A percentile compares a stretch with the other conserved stretches of the same genome.
Evolutionary conservation across 2,113 vertebrate species (phyloP).

Genomic region (Sinosuthora webbiana): DNA sequence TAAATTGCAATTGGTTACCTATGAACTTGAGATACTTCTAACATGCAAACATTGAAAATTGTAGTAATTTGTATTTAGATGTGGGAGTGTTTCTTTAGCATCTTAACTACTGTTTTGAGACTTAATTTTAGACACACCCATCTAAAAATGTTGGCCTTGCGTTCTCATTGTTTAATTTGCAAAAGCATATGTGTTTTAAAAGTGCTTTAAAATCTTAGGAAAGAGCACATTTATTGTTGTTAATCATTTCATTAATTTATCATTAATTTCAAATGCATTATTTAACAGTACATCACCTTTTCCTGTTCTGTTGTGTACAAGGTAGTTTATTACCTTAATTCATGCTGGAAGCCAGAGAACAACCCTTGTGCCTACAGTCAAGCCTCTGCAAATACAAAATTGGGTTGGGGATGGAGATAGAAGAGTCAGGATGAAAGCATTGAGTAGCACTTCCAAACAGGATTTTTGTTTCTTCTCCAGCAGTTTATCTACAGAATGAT

Average conservation of each 20-base stretch:
- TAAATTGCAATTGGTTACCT: not conserved
- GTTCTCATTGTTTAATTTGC: conserved; percentile 4
- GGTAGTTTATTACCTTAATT: not conserved
- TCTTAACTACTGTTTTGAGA: conserved; percentile 2
- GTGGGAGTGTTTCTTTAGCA: conserved; percentile 46
- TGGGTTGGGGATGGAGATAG: not conserved
- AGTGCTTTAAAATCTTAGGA: not conserved
- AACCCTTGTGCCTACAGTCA: not conserved
- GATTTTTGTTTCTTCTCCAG: not conserved
- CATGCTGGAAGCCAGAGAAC: not conserved
- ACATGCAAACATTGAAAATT: not conserved
- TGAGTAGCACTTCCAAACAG: not conserved
- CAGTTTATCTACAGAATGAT: not conserved
- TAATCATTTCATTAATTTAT: not conserved
- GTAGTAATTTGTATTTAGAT: conserved; percentile 28
- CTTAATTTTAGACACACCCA: conserved; percentile 11
- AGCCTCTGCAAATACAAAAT: not conserved
- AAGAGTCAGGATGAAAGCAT: not conserved
- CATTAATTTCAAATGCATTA: not conserved
- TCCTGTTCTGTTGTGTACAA: not conserved
- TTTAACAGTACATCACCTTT: not conserved
- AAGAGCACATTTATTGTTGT: not conserved
- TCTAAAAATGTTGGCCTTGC: not conserved
- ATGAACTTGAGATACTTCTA: not conserved
- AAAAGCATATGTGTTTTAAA: not conserved